Conservation (phyloP, 1,140 invertebrate genomes). For the Hydropsyche tenuis region DNA sequence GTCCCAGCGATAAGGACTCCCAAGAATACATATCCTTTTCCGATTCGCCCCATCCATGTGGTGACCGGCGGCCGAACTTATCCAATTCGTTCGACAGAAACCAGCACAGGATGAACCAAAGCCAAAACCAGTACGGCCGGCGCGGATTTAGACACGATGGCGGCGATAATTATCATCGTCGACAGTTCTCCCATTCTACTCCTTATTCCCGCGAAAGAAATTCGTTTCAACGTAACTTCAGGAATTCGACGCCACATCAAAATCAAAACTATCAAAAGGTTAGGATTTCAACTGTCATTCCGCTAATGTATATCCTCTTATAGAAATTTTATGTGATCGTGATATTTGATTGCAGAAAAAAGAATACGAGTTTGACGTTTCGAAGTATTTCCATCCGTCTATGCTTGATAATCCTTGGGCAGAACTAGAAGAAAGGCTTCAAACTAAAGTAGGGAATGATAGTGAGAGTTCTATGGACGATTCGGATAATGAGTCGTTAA, state of each 20-base stretch:
- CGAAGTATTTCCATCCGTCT: constrained; percentile 41
- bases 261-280: background rate
- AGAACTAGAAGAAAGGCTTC: constrained; percentile 27
- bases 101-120: background rate
- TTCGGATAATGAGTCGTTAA: background rate
- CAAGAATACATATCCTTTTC: background rate
- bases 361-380: background rate
- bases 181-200: background rate
- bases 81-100: too few species aligned
- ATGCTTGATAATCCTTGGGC: constrained; percentile 46
- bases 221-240: background rate
- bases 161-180: background rate
- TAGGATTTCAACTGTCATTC: too few species aligned
- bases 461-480: too few species aligned
- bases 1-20: background rate
- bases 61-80: constrained; percentile 7
- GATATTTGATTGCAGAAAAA: background rate
- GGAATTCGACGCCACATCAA: background rate
- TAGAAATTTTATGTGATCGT: too few species aligned
- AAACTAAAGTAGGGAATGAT: background rate
- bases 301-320: too few species aligned
- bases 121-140: background rate
- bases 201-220: background rate
- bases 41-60: too few species aligned
- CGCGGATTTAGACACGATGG: background rate